Evolutionary conservation across 2,888 invertebrate genomes (phyloP), one percentile per base, ranked within the genome.

Genomic region (Tineola bisselliella): DNA sequence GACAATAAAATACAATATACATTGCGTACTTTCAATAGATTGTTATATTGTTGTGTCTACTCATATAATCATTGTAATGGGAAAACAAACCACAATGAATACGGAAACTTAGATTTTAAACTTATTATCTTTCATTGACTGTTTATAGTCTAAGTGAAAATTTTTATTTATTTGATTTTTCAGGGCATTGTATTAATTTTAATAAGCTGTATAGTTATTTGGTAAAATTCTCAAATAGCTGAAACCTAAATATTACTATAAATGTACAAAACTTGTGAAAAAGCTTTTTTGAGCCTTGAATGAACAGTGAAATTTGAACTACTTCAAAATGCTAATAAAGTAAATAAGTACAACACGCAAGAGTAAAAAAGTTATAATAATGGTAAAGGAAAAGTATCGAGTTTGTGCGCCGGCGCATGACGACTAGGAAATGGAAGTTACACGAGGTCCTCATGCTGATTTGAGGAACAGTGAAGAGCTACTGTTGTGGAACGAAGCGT

Each of bases 11-110:
- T 17, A 17, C 17, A 17, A 48, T 48, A n/a, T 48, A 48, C 48
- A 48, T 17, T 48, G 48, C 48, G 17, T 17, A 48, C n/a, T 48
- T 48, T 15, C 15, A 48, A 48, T 48, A 48, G 15, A 13, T 48
- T 17, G 48, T n/a, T 43, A 8, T 12, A n/a, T 12, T n/a, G 43
- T 12, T 43, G 8, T 13, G 12, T 43, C 17, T n/a, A 10, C 15
- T 48, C 15, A 48, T 48, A 17, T 48, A 48, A 48, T 48, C 48
- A 48, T 48, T 48, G 48, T 15, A 48, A 48, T 48, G 48, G 48
- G 13, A 48, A 48, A 48, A 48, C 10, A 48, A 48, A 48, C 48
- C 48, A 48, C 48, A 48, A 48, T 13, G 48, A 48, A 48, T 17
- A 48, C 15, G 48, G 17, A 48, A 48, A 48, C 15, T 48, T 38